phyloP scores from a whole-genome alignment of 1,140 invertebrate species.

The Yoshiicerus persimilis region DNA sequence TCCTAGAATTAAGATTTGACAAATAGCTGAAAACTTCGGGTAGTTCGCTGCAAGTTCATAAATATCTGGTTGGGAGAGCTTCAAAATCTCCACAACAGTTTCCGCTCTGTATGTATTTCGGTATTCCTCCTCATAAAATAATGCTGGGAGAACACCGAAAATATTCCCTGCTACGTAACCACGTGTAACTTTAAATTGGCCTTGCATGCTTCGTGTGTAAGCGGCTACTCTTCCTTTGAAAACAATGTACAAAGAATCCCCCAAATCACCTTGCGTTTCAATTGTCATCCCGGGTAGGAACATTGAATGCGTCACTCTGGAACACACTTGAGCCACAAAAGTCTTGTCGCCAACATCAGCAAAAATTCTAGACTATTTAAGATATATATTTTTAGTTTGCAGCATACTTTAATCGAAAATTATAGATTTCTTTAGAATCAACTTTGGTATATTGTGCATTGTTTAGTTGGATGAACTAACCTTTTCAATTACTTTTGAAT shows the following conservation, averaged over 20 bases:
- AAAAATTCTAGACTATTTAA: background rate
- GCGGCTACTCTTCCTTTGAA: conserved; percentile 20
- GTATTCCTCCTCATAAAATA: conserved; percentile 25
- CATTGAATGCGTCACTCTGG: conserved; percentile 10
- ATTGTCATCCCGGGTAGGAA: conserved; percentile 22
- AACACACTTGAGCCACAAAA: conserved; percentile 29
- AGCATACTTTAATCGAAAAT: too few relatives aligned
- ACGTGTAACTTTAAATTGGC: background rate
- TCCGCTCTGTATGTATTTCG: conserved; percentile 26
- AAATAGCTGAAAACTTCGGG: background rate
- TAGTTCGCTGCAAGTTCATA: background rate
- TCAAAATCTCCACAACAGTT: background rate
- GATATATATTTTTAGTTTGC: too few relatives aligned
- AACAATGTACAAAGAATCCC: conserved; percentile 26
- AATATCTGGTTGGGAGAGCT: conserved; percentile 23
- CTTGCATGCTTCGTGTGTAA: background rate
- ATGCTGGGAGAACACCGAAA: conserved; percentile 23
- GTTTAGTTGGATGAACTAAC: background rate
- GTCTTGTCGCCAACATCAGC: background rate
- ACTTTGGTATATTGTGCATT: background rate
- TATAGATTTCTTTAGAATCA: background rate
- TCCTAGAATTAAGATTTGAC: background rate
- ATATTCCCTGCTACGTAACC: background rate
- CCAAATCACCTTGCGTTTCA: conserved; percentile 28
- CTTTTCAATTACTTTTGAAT: background rate